Evolutionary conservation across 1,140 invertebrate species (phyloP), one percentile per base, ranked within the genome.

Genomic region (Leptinotarsa defecta): DNA sequence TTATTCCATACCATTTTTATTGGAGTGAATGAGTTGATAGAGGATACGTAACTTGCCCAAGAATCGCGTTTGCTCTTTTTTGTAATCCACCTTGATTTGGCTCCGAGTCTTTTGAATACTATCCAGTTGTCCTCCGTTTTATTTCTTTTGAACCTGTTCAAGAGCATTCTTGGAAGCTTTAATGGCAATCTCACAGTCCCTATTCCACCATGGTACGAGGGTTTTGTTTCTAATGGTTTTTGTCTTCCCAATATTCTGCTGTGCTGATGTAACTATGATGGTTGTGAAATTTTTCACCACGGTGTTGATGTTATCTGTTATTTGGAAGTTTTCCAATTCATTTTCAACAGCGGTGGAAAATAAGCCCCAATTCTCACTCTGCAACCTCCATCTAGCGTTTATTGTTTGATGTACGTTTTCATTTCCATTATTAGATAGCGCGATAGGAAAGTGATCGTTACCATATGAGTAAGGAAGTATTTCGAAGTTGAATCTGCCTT

Each of bases 131-230:
- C 19, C 19, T 15, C 4, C 8, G 63, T 65, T 15, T 20, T 15
- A 65, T 65, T 13, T 19, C 63, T 65, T 22, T 65, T 65, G 19
- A 65, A 20, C 19, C 13, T 65, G 19, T 65, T 65, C 13, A 22
- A 22, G 24, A 13, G 19, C 24, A 13, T 13, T 15, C 19, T 65
- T 65, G 19, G 6, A 22, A 13, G 6, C 63, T 65, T n/a, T 6
- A 27, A 52, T 52, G 13, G 49, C 49, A 13, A 15, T 52, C n/a
- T 52, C 13, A 5, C 13, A 22, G 13, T 65, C 63, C 24, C 19
- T 13, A 19, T 65, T 65, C 63, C 63, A 65, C 63, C 63, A 65
- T 22, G 63, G 63, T 20, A 24, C 4, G 61, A 71, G 63, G 63
- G 3, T 20, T 22, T 64, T 20, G 24, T 65, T 22, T 20, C 63